These are phyloP conservation scores for Pseudopipra pipra DNA, from an alignment of 2,113 vertebrate genomes.

Conservation along the genomic window DNA sequence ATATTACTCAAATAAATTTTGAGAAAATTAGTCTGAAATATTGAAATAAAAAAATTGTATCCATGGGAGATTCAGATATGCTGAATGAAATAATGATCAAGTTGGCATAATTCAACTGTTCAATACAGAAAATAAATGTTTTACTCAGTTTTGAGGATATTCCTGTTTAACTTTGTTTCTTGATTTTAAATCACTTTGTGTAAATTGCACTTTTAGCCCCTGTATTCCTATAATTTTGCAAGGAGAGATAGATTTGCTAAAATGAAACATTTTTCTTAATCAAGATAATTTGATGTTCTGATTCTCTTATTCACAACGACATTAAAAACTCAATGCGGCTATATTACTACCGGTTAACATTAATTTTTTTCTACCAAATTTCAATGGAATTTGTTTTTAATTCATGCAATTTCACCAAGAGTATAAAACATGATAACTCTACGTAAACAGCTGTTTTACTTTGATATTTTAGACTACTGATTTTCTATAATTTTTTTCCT, in stretches of 20 bases:
- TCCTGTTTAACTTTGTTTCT: neutral
- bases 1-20: neutral
- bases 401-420: neutral
- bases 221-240: neutral
- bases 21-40: neutral
- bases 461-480: neutral
- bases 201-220: neutral
- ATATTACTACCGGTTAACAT: neutral
- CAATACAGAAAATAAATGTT: neutral
- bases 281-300: neutral
- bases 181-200: neutral
- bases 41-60: neutral
- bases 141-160: neutral
- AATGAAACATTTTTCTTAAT: neutral
- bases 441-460: neutral
- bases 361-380: neutral
- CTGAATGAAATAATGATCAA: neutral
- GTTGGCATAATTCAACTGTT: neutral
- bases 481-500: neutral
- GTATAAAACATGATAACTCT: neutral
- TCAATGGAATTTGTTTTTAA: neutral
- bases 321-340: neutral
- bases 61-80: neutral
- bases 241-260: neutral
- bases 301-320: neutral